Evolutionary conservation across 1,140 invertebrate genomes (phyloP), one percentile per base, ranked within the genome.

Genomic region (Battus philenor): DNA sequence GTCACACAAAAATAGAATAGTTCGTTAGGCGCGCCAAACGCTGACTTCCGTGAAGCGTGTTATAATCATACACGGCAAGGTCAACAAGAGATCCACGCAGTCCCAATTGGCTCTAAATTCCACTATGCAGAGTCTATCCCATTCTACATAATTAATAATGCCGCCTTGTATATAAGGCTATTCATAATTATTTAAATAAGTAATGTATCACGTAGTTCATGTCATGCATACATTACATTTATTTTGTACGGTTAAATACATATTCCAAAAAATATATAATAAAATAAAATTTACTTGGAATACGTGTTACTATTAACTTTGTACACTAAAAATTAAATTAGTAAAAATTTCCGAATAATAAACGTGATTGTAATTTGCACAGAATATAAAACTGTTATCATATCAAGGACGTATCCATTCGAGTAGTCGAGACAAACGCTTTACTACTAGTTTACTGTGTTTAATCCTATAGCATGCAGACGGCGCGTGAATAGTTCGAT

Each of bases 51-150:
- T 36, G 16, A 20, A 15, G 9, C 18, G 33, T 36, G 33, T 36
- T 36, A 10, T 36, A 36, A 36, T 36, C 33, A 20, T 33, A 33
- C 33, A 36, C 33, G 16, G 33, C 33, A 36, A 36, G 33, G 33
- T 36, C 33, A 36, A 36, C 9, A 36, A 18, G 17, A 20, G 33
- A 20, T 36, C 33, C 33, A 36, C 33, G 33, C 33, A 17, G 33
- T 36, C 15, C 33, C 15, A 36, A 36, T 18, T 36, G 33, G 10
- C 9, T 10, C 16, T 36, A 17, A 36, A 36, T 36, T 22, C 15
- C 9, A 10, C 26, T 6, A 20, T 10, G 20, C 2, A 16, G 17
- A 22, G 33, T 10, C 9, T 36, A 9, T 22, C 17, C 9, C 17
- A 11, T 36, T 17, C 17, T n/a, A n/a, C n/a, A n/a, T n/a, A n/a